Evolutionary conservation across 2,888 invertebrate species (phyloP), one percentile per base, ranked within the genome.

Genomic region (Mesodorylaimus sp.): DNA sequence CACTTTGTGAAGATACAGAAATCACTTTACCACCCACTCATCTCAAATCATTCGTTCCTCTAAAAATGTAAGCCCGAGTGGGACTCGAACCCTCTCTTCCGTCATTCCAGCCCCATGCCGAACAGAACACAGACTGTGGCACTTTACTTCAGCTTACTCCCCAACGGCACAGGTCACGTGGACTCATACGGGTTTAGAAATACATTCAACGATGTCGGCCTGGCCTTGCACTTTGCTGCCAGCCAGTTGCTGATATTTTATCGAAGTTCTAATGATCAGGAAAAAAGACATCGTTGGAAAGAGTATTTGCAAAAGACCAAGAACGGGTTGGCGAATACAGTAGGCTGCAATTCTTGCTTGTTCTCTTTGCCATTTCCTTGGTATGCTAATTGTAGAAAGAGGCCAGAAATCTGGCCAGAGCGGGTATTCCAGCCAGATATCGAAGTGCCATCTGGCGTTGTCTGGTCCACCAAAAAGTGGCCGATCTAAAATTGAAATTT

Each of bases 151-250:
- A n/a, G n/a, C n/a, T n/a, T n/a, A n/a, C n/a, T n/a, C n/a, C n/a
- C n/a, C n/a, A n/a, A n/a, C 28, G 60, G 61, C 2, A 65, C 65
- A 47, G 62, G 62, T 10, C 72, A 73, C 59, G 70, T 74, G n/a
- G 74, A 74, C 57, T 60, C 61, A 3, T 70, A 71, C 56, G 74
- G 74, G 5, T 74, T 74, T 58, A 67, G 70, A 39, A 71, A 73
- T 54, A 60, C 58, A 36, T 69, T 70, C 56, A 59, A 60, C 19
- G 68, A 69, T 47, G 66, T 68, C 21, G 64, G 67, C 2, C 60
- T 71, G 37, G 63, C 71, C 25, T 59, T 74, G 23, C 73, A 74
- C 57, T 74, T 73, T 60, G 64, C 73, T 52, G 73, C 73, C 55
- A 68, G 69, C 26, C 71, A 73, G 55, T 62, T 73, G 19, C 63